A percentile compares a stretch with the other conserved stretches of the same genome.
These are phyloP conservation scores for Wiebesia pumilae DNA, from an alignment of 1,140 invertebrate genomes.

Conservation along the genomic window DNA sequence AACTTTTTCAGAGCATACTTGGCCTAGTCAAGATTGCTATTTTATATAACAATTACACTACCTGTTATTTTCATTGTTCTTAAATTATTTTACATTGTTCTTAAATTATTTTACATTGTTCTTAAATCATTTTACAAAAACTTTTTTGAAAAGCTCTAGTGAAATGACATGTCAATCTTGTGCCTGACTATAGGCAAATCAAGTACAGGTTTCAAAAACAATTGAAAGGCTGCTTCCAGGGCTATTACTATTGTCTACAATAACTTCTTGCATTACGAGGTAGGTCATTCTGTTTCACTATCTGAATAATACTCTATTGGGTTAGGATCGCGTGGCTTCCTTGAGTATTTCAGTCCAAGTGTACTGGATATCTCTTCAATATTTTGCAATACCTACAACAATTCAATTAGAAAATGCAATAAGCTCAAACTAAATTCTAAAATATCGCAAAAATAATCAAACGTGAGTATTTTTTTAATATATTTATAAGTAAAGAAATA, in stretches of 20 bases:
- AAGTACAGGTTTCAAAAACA: slow-evolving; percentile 9
- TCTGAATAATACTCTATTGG: slow-evolving; percentile 78
- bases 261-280: slow-evolving; percentile 58
- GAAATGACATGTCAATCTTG: slow-evolving; percentile 19
- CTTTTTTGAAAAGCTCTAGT: slow-evolving; percentile 39
- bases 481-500: neutral
- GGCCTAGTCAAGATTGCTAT: neutral
- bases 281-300: slow-evolving; percentile 70
- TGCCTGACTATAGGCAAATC: slow-evolving; percentile 1
- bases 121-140: too few species aligned
- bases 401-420: neutral
- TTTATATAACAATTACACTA: neutral
- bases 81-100: neutral
- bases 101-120: neutral
- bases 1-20: slow-evolving; percentile 35
- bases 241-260: slow-evolving; percentile 52
- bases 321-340: slow-evolving; percentile 76
- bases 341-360: slow-evolving; percentile 85
- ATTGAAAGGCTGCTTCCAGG: slow-evolving; percentile 2
- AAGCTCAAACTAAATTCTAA: too few species aligned
- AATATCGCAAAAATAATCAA: neutral
- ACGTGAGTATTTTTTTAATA: neutral
- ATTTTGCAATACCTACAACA: slow-evolving; percentile 78
- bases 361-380: slow-evolving; percentile 83
- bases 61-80: neutral